phyloP scores from a whole-genome alignment of 2,797 vertebrate genomes.

The Florisuga fusca region DNA sequence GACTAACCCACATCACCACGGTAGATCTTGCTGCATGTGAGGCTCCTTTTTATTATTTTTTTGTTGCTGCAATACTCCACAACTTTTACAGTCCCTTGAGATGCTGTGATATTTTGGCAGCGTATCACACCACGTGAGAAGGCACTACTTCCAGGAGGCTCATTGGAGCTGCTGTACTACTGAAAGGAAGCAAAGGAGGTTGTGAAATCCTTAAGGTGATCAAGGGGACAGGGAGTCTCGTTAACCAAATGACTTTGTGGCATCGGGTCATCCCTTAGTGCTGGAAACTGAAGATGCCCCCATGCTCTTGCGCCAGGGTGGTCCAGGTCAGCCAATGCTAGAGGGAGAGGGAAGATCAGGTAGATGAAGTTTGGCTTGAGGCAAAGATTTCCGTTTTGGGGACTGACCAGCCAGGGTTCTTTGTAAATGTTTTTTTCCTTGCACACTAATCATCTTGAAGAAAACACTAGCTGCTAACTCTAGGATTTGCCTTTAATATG shows the following conservation, averaged over 20 bases:
- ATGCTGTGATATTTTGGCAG: constrained; percentile 67
- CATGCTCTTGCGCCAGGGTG: neutral
- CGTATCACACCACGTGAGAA: constrained; percentile 61
- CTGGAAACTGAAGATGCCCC: constrained; percentile 51
- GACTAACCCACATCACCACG: constrained; percentile 77
- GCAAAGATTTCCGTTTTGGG: constrained; percentile 47
- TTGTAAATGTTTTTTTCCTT: constrained; percentile 72
- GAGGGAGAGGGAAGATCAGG: constrained; percentile 3
- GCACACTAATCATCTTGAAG: constrained; percentile 75
- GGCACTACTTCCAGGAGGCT: constrained; percentile 76
- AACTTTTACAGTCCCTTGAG: constrained; percentile 73
- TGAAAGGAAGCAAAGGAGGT: constrained; percentile 76
- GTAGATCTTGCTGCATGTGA: constrained; percentile 77
- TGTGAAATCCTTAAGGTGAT: constrained; percentile 39
- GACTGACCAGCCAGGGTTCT: constrained; percentile 69
- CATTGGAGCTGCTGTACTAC: constrained; percentile 78
- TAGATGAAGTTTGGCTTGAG: constrained; percentile 61
- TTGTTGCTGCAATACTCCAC: constrained; percentile 76
- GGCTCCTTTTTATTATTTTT: constrained; percentile 66
- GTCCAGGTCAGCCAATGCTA: neutral
- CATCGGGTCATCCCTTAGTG: constrained; percentile 49
- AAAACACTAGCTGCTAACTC: constrained; percentile 79
- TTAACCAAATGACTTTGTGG: constrained; percentile 57
- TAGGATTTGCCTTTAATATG: constrained; percentile 78
- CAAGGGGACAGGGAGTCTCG: constrained; percentile 62